Evolutionary conservation across 2,113 vertebrate genomes (phyloP).

Genomic region (Saguinus imperator): DNA sequence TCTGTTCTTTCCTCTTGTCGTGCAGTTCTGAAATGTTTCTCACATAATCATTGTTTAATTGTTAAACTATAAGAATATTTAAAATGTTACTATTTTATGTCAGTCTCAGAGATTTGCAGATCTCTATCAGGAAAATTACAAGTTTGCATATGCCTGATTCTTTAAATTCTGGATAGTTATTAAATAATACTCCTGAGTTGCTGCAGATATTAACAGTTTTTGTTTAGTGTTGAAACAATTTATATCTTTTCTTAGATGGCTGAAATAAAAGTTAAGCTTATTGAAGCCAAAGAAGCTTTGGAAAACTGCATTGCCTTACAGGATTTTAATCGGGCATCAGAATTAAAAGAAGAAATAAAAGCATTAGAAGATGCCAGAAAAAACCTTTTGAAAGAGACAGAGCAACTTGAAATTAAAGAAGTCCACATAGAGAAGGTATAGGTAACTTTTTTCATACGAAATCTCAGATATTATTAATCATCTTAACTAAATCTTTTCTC

Average conservation of each 20-base stretch:
- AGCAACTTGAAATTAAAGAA: conserved; percentile 88
- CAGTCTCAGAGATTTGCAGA: neutral
- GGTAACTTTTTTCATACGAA: conserved; percentile 10
- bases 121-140: neutral
- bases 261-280: conserved; percentile 93
- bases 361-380: conserved; percentile 88
- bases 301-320: conserved; percentile 92
- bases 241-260: conserved; percentile 88
- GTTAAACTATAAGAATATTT: neutral
- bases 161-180: neutral
- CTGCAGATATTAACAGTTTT: conserved; percentile 48
- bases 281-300: conserved; percentile 92
- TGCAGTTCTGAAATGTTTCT: conserved; percentile 31
- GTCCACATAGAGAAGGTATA: conserved; percentile 90
- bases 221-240: conserved; percentile 26
- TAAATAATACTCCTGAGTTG: neutral
- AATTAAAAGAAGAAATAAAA: conserved; percentile 92
- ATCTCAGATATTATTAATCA: conserved; percentile 14
- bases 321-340: conserved; percentile 92
- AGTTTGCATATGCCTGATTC: neutral
- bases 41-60: neutral
- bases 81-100: neutral
- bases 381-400: conserved; percentile 86
- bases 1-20: conserved; percentile 31
- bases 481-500: conserved; percentile 28